Evolutionary conservation across 2,113 vertebrate species (phyloP).

Genomic region (Onychostoma macrolepis): DNA sequence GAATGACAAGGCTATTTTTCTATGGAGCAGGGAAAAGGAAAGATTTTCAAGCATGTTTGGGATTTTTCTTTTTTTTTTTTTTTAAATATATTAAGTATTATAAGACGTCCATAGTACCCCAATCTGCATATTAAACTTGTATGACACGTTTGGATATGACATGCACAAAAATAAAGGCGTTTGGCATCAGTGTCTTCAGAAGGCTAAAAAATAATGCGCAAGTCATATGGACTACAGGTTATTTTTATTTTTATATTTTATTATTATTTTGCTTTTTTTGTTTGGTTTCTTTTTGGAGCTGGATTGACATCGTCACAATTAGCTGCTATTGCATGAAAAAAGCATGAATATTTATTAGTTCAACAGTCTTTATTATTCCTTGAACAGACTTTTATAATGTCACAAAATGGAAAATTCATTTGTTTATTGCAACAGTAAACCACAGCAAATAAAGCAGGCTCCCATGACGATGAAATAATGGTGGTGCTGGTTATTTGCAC

Average conservation of each 20-base stretch:
- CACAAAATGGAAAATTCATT: neutral
- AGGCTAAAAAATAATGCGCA: neutral
- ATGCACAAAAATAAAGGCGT: neutral
- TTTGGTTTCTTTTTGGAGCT: neutral
- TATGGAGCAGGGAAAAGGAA: neutral
- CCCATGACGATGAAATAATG: neutral
- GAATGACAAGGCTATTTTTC: neutral
- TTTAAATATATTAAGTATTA: too few species aligned
- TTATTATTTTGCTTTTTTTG: neutral
- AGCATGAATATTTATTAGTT: neutral
- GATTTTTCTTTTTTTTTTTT: too few species aligned
- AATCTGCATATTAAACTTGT: neutral
- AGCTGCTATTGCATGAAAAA: neutral
- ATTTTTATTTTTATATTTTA: neutral
- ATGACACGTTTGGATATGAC: neutral
- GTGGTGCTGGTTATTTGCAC: neutral
- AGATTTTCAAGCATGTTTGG: neutral
- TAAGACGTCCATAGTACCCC: too few species aligned
- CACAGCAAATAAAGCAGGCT: constrained; percentile 1
- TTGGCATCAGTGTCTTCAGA: neutral
- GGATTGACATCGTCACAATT: neutral
- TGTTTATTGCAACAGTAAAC: neutral
- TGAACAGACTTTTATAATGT: neutral
- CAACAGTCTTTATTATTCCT: neutral
- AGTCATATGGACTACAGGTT: neutral